Base-by-base conservation (phyloP, 2,113 vertebrate genomes). In the Falco punctatus region DNA sequence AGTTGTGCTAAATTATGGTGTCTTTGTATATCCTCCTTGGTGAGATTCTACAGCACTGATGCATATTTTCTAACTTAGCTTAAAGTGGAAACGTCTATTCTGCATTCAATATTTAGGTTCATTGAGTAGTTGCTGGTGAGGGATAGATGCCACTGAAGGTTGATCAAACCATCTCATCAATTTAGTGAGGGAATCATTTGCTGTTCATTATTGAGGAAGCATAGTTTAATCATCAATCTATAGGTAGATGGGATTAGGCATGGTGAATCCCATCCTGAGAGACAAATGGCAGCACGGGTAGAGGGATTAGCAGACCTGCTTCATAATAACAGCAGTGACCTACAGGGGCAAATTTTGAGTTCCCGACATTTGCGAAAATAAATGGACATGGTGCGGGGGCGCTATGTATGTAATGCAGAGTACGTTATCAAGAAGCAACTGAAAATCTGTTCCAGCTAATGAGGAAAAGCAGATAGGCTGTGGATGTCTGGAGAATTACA, bases 351-450 rank as follows among this genome's bases (percentile, higher is more conserved):
- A 46, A 28, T 44, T 23, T 3, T 27, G 42, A 49, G 19, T 33
- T 79, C 21, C 10, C 14, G 19, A 22, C 2, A 8, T 49, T 14
- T 49, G 7, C 23, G 6, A 2, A 11, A 70, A 62, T 2, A 74
- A 84, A 52, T 13, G 20, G 16, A 28, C 0, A 0, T 3, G 38
- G 3, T 32, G 14, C 6, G 19, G 15, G 30, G 33, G 18, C 20
- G 9, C 4, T 27, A 0, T 24, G 13, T 48, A 1, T 15, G 13
- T 20, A 46, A 40, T 4, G 4, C 21, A 42, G 65, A 10, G 3
- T 48, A 21, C 13, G 1, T 30, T 85, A 35, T n/a, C 15, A 44
- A 44, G 44, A 49, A 32, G 11, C 21, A 44, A 0, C 35, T 49
- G 0, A 24, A 55, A 73, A 12, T 38, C 32, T 58, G 5, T 18